Evolutionary conservation across 2,888 invertebrate genomes (phyloP), one percentile per base, ranked within the genome.

Genomic region (Rambutsinella grinnellia): DNA sequence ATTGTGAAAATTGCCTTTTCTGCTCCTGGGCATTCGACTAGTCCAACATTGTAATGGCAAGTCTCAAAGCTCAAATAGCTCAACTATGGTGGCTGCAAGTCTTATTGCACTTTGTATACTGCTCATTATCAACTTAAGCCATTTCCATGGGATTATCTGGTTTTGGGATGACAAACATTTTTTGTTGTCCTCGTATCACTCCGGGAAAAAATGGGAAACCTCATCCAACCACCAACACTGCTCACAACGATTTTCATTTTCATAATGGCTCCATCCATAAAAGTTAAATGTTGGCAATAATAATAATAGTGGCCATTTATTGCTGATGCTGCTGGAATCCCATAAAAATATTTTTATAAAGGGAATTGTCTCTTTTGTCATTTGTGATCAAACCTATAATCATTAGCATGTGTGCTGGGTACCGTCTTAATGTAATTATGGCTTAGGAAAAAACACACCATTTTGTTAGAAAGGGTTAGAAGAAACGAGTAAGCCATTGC

Each of bases 221-320:
- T 8, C 36, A n/a, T n/a, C n/a, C n/a, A n/a, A n/a, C n/a, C n/a
- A n/a, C n/a, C n/a, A n/a, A n/a, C n/a, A n/a, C n/a, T n/a, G n/a
- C n/a, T n/a, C n/a, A n/a, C n/a, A n/a, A n/a, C 36, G 3, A 13
- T 17, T 27, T 57, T 68, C 68, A 60, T 68, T 68, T 68, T 68
- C 60, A 53, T 68, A 68, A 68, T 68, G 68, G 60, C 51, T 57
- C 36, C 36, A 36, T 36, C 13, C 36, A 36, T 36, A 36, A 36
- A n/a, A 36, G 36, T 36, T 36, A 36, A 36, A 36, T 36, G 36
- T 36, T 36, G 36, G 36, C 36, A 36, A 36, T 36, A 36, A 36
- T 36, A 13, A 13, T 36, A 36, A 36, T 36, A 36, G 36, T 36
- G 13, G 13, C 13, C 5, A 36, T n/a, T n/a, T 36, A 36, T 8